phyloP scores from a whole-genome alignment of 2,113 vertebrate genomes.

The Cryptotis parvus region DNA sequence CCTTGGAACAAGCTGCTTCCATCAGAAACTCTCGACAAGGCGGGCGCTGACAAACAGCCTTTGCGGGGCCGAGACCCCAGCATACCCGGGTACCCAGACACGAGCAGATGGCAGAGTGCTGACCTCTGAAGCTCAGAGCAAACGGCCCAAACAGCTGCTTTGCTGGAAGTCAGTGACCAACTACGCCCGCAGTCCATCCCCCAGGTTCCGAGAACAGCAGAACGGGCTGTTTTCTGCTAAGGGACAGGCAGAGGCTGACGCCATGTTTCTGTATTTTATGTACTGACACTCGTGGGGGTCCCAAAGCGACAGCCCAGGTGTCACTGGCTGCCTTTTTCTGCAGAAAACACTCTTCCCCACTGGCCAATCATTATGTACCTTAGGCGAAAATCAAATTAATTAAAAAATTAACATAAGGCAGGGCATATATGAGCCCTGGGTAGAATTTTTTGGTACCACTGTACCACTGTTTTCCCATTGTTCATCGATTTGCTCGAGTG shows the following conservation, averaged over 20 bases:
- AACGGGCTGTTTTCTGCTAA: background rate
- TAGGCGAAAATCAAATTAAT: conserved; percentile 37
- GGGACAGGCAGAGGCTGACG: background rate
- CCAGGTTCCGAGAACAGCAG: background rate
- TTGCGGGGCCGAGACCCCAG: background rate
- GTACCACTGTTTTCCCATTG: no score
- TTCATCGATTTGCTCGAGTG: no score
- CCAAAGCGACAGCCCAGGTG: background rate
- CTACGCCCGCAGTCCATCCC: background rate
- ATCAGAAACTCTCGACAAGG: conserved; percentile 19
- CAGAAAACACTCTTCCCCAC: background rate
- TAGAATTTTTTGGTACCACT: background rate
- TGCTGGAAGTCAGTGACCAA: background rate
- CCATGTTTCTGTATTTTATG: conserved; percentile 6
- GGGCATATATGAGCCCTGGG: background rate
- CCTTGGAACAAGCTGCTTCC: background rate
- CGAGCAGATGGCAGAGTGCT: background rate
- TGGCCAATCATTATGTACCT: background rate
- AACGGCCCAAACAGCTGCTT: background rate
- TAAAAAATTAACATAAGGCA: no score
- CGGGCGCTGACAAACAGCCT: background rate
- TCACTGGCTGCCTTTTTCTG: background rate
- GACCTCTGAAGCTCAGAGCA: background rate
- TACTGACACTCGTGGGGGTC: background rate
- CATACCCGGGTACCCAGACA: background rate